Base-by-base conservation (phyloP, 2,113 vertebrate genomes). In the Rhea americana region DNA sequence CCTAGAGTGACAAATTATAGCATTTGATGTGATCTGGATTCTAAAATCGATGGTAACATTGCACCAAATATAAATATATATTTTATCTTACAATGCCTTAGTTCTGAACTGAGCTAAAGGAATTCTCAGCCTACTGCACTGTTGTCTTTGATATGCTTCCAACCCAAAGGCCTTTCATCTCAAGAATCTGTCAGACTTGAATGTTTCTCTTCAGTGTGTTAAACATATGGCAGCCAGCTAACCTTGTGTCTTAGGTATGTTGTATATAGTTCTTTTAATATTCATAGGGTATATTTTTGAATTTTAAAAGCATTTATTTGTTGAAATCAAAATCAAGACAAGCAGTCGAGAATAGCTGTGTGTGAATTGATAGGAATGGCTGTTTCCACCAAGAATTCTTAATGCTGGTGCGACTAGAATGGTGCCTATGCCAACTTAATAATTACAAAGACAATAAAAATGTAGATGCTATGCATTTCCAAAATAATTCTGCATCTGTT, bases 111-210 rank as follows among this genome's bases (percentile, higher is more conserved):
- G 97, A 97, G 97, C 97, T 97, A 96, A 96, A 96, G 97, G 94
- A 96, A 82, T 96, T 97, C 97, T 97, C 96, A 97, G 97, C 96
- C 97, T 97, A 91, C 96, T 97, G 96, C 97, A 98, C 97, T 98
- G 97, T 97, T 98, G 97, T 98, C 95, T 97, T 98, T 97, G 96
- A 98, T 97, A 98, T 97, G 97, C 98, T 98, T 98, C 98, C 97
- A 97, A 97, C 97, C 98, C 97, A 98, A 98, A 98, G 97, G 97
- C 97, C 98, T 98, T 98, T 98, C 97, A 98, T 98, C 97, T 98
- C 98, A 97, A 92, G 85, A 96, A 96, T 97, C 97, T 98, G 96
- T 98, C 97, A 98, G 89, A 98, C 97, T 98, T 98, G 98, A 98
- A 98, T 96, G 96, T 97, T 95, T 97, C 95, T 98, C 96, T 96